Conservation (phyloP, 1,140 invertebrate genomes). For the Drosophila parabipectinata region DNA sequence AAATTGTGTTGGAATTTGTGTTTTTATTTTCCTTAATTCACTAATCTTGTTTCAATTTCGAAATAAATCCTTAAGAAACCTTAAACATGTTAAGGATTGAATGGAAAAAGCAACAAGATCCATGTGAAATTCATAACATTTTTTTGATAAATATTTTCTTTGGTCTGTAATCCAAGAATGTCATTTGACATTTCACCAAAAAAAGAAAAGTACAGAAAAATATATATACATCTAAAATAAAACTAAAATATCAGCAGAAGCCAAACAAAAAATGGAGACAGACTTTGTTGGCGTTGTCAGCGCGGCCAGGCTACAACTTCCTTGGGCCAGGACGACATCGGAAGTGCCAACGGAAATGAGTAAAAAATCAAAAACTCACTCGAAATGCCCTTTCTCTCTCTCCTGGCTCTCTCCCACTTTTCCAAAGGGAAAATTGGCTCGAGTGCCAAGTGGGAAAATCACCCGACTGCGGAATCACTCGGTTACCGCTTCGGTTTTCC, state of each 20-base stretch:
- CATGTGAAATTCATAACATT: constrained; percentile 19
- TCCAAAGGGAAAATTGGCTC: constrained; percentile 25
- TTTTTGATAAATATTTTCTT: constrained; percentile 37
- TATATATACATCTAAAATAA: background rate
- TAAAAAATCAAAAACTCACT: constrained; percentile 43
- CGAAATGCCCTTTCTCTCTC: constrained; percentile 8
- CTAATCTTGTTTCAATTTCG: too few species aligned
- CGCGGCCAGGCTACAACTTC: constrained; percentile 71
- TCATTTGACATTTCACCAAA: constrained; percentile 28
- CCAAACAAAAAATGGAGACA: constrained; percentile 25
- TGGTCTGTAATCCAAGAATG: constrained; percentile 46
- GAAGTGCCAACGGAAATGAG: constrained; percentile 74
- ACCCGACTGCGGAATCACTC: background rate
- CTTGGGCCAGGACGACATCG: constrained; percentile 60
- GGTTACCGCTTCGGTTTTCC: constrained; percentile 9
- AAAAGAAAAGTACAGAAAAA: constrained; percentile 1
- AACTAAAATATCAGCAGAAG: constrained; percentile 23
- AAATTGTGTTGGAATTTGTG: background rate
- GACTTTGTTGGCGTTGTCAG: constrained; percentile 41
- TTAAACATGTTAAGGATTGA: too few species aligned
- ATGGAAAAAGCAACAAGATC: background rate
- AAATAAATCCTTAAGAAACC: too few species aligned
- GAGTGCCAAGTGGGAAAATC: constrained; percentile 25
- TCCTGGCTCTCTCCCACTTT: background rate
- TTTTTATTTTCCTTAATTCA: background rate